Percentiles rank a stretch among this genome's conserved stretches.
phyloP scores from a whole-genome alignment of 2,888 invertebrate genomes.

The Urechis unicinctus region DNA sequence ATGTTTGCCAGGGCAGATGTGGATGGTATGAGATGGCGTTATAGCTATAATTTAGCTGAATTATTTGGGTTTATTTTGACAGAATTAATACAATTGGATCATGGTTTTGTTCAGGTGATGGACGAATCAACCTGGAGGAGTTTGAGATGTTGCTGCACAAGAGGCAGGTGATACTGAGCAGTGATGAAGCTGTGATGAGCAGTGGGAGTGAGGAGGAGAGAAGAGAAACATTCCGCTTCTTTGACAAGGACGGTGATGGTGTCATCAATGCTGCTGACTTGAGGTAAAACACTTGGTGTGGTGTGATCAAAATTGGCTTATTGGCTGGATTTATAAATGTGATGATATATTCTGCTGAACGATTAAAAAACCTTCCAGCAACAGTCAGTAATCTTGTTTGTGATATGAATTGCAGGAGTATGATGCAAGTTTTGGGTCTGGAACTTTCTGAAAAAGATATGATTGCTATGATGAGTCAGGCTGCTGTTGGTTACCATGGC shows the following conservation, averaged over 20 bases:
- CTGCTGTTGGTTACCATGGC: constrained; percentile 12
- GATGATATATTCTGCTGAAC: no score
- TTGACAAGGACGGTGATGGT: constrained; percentile 17
- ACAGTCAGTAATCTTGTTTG: no score
- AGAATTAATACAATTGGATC: no score
- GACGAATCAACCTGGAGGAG: constrained; percentile 13
- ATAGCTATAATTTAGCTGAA: neutral
- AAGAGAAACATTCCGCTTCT: constrained; percentile 14
- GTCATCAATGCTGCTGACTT: constrained; percentile 11
- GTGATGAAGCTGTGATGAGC: neutral
- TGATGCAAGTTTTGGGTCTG: constrained; percentile 19
- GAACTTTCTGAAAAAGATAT: constrained; percentile 11
- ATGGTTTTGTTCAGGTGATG: constrained; percentile 14
- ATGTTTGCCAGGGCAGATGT: constrained; percentile 21
- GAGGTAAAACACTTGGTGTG: constrained; percentile 3
- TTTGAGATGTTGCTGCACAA: constrained; percentile 12
- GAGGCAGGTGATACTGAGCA: neutral
- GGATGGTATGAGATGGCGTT: constrained; percentile 21
- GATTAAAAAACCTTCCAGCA: no score
- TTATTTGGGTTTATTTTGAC: neutral
- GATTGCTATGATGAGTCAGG: constrained; percentile 18
- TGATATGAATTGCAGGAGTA: constrained; percentile 5
- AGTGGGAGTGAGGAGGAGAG: neutral
- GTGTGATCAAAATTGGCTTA: no score
- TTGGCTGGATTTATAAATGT: neutral